Base-by-base conservation (phyloP, 2,797 vertebrate genomes). In the Brotula barbata region DNA sequence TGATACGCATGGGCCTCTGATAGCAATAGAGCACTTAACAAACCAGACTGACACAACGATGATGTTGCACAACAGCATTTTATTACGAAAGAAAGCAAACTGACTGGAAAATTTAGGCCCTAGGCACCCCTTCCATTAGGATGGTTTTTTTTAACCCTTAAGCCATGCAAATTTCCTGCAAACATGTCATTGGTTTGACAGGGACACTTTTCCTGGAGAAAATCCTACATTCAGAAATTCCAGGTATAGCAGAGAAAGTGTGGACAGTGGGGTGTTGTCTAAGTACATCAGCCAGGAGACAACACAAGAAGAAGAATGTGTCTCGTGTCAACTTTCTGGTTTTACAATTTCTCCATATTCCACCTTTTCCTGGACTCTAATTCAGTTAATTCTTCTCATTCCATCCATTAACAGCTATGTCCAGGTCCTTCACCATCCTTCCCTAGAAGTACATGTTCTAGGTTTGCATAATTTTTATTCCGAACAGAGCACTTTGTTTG, bases 221-320 rank as follows among this genome's bases (percentile, higher is more conserved):
- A 59, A 19, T 59, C 68, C 64, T 53, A 65, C 63, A 52, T 7
- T 11, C 42, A 20, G 36, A 59, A 41, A 10, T 21, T 36, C 20
- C 19, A 60, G 20, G 40, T 46, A 44, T 16, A 56, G 66, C 54
- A 68, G 53, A 42, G 56, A 51, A 6, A 21, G 7, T 14, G 16
- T 7, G 13, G 33, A 72, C 10, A 25, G 45, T 6, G 34, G 19
- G 43, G 44, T 10, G 56, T 34, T 33, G 11, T 41, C 59, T 23
- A 56, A 5, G 33, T 53, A 60, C 60, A 61, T 57, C 61, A 41
- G 42, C 70, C 31, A 31, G 73, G 68, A 58, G 67, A 61, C 22
- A 22, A 71, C 17, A 44, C 58, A 67, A 66, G 76, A 83, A 78
- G 78, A 73, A 77, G 69, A 76, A 58, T 77, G 73, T 9, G 50